Evolutionary conservation across 2,797 vertebrate species (phyloP).

Genomic region (Coranthus polyacanthus): DNA sequence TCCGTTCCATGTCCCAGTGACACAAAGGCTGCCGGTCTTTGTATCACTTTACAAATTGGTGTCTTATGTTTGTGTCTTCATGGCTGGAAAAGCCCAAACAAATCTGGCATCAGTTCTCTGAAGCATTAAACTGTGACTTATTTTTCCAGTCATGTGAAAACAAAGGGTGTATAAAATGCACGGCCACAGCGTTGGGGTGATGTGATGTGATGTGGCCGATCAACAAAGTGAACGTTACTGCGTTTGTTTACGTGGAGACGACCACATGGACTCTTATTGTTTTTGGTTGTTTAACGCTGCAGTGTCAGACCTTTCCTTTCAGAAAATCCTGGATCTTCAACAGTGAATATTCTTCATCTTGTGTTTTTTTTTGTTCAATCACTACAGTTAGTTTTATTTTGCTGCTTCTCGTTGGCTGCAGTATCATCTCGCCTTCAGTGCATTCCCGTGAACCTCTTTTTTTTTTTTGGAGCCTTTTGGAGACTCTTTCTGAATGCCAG

Average conservation of each 20-base stretch:
- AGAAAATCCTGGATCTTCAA: too few species aligned
- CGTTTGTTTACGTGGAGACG: background rate
- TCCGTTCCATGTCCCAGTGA: too few species aligned
- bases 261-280: background rate
- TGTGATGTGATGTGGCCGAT: constrained; percentile 22
- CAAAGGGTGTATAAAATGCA: constrained; percentile 68
- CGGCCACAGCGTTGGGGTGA: constrained; percentile 45
- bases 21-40: constrained; percentile 4
- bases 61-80: constrained; percentile 67
- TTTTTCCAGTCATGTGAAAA: constrained; percentile 80
- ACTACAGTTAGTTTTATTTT: too few species aligned
- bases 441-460: too few species aligned
- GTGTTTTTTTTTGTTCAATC: too few species aligned
- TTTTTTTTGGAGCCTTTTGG: too few species aligned
- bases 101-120: constrained; percentile 62
- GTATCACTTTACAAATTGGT: constrained; percentile 56
- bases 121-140: constrained; percentile 78
- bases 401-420: too few species aligned
- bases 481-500: too few species aligned
- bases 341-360: too few species aligned
- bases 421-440: too few species aligned
- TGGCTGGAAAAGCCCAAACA: constrained; percentile 69
- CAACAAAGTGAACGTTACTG: constrained; percentile 30
- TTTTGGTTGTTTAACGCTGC: background rate
- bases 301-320: too few species aligned